Evolutionary conservation across 2,797 vertebrate species (phyloP).

Genomic region (Molossus alvarezi): DNA sequence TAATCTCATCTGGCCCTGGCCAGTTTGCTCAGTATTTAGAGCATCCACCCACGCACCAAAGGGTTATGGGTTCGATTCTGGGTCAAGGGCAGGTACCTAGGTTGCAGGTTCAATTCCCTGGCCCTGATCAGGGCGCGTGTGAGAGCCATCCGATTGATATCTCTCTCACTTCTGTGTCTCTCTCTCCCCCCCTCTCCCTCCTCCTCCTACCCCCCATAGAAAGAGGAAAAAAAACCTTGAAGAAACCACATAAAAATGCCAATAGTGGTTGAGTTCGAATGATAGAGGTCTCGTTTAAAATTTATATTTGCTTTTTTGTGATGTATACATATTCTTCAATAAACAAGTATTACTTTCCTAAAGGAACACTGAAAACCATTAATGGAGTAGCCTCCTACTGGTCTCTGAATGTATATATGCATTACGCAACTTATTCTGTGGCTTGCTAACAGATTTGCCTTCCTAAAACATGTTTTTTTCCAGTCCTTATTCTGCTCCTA

Average conservation of each 20-base stretch:
- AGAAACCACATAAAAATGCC: neutral
- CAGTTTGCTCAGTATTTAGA: no score
- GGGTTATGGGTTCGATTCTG: no score
- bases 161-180: no score
- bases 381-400: neutral
- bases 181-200: no score
- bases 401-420: neutral
- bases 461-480: neutral
- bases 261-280: neutral
- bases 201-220: neutral
- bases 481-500: neutral
- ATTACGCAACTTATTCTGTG: neutral
- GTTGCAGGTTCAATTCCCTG: no score
- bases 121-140: no score
- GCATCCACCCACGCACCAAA: no score
- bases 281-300: neutral
- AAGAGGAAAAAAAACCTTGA: neutral
- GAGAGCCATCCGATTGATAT: no score
- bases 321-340: neutral
- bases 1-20: neutral
- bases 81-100: no score
- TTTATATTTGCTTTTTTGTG: slow-evolving; percentile 4
- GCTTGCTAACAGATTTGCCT: neutral
- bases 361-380: neutral
- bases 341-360: slow-evolving; percentile 20